These are phyloP conservation scores for Archilochus colubris DNA, from an alignment of 2,113 vertebrate genomes.

Conservation along the genomic window DNA sequence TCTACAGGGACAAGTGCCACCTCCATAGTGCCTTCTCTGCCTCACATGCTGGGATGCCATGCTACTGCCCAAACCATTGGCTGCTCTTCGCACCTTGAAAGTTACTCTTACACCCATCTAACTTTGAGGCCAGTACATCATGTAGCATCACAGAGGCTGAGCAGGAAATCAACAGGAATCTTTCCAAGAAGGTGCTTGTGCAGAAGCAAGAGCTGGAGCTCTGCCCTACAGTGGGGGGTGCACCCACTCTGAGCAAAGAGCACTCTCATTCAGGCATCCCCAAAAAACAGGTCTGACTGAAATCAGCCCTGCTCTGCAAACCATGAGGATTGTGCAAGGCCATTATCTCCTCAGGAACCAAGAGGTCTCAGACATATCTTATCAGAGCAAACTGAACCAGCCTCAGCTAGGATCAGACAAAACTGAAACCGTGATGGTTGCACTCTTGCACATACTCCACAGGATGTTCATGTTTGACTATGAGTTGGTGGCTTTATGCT, in stretches of 20 bases:
- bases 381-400: background rate
- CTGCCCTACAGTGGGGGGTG: fast-evolving
- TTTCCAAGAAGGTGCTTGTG: background rate
- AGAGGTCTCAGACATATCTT: background rate
- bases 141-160: background rate
- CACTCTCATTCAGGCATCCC: background rate
- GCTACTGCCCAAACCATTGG: fast-evolving
- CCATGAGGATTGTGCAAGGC: no score
- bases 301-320: background rate
- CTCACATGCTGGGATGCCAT: background rate
- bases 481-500: background rate
- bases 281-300: background rate
- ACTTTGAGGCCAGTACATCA: background rate
- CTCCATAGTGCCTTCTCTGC: background rate
- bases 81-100: background rate
- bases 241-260: background rate
- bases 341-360: background rate
- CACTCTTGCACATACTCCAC: background rate
- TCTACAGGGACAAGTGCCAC: background rate
- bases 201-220: background rate
- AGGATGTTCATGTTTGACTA: no score
- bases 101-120: background rate
- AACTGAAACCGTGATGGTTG: background rate
- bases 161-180: background rate
- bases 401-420: background rate